Percentiles rank a stretch among this genome's conserved stretches.
These are phyloP conservation scores for Fopius arisanus DNA, from an alignment of 1,140 invertebrate species.

Conservation along the genomic window DNA sequence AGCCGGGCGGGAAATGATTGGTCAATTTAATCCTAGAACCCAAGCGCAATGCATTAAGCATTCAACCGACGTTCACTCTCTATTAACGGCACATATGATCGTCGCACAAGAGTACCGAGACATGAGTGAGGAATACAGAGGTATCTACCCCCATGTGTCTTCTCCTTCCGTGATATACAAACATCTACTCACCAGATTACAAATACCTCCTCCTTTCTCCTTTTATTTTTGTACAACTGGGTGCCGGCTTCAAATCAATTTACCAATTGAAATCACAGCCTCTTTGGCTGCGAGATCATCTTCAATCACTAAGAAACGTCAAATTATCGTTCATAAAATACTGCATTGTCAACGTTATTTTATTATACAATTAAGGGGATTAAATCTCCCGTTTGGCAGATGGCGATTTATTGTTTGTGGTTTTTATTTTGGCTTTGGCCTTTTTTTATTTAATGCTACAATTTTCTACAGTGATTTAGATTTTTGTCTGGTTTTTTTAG, in stretches of 20 bases:
- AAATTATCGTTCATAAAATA: constrained; percentile 15
- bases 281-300: constrained; percentile 8
- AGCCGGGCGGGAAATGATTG: constrained; percentile 64
- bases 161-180: constrained; percentile 6
- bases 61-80: constrained; percentile 62
- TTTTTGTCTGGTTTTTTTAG: background rate
- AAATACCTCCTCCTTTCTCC: constrained; percentile 26
- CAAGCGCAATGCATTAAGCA: constrained; percentile 59
- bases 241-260: constrained; percentile 55
- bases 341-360: constrained; percentile 6
- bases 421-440: no score
- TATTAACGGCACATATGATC: constrained; percentile 50
- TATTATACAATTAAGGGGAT: constrained; percentile 8
- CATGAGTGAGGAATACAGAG: background rate
- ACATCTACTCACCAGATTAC: background rate
- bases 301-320: constrained; percentile 17
- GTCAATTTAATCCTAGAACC: constrained; percentile 65
- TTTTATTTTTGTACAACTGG: constrained; percentile 18
- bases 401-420: background rate
- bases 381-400: background rate
- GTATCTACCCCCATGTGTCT: background rate
- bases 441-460: no score
- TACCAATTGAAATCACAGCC: constrained; percentile 64
- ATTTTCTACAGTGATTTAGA: no score
- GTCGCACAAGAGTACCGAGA: background rate